A percentile compares a stretch with the other conserved stretches of the same genome.
phyloP scores from a whole-genome alignment of 2,797 vertebrate genomes.

The Pantherophis alleghaniensis region DNA sequence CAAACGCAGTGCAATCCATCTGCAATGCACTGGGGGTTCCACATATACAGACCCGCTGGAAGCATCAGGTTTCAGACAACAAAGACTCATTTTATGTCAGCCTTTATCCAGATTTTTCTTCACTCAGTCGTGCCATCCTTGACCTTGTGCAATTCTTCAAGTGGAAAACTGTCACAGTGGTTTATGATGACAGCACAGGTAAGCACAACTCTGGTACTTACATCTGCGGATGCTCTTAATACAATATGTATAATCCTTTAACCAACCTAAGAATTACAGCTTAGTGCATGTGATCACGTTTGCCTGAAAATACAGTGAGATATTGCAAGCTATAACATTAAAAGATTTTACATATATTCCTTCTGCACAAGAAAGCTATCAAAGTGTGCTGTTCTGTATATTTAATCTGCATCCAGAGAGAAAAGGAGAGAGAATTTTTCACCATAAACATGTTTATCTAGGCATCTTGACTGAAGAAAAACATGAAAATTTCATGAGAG shows the following conservation, averaged over 20 bases:
- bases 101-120: constrained; percentile 97
- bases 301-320: not conserved
- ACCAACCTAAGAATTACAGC: not conserved
- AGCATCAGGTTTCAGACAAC: constrained; percentile 98
- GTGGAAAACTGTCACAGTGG: constrained; percentile 98
- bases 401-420: not conserved
- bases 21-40: constrained; percentile 96
- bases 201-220: constrained; percentile 57
- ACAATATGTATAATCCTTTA: not conserved
- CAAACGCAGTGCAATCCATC: constrained; percentile 97
- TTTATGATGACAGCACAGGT: constrained; percentile 99
- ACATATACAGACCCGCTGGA: constrained; percentile 98
- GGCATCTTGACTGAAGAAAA: not conserved
- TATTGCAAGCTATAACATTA: not conserved
- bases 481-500: constrained; percentile 31
- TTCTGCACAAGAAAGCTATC: not conserved
- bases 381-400: not conserved
- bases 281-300: not conserved
- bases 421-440: not conserved
- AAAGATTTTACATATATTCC: not conserved
- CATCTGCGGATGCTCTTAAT: not conserved
- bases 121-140: constrained; percentile 94
- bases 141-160: constrained; percentile 99
- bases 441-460: not conserved
- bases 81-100: constrained; percentile 96